These are phyloP conservation scores for Eulemur rubriventer DNA, from an alignment of 2,797 vertebrate species.

Conservation along the genomic window DNA sequence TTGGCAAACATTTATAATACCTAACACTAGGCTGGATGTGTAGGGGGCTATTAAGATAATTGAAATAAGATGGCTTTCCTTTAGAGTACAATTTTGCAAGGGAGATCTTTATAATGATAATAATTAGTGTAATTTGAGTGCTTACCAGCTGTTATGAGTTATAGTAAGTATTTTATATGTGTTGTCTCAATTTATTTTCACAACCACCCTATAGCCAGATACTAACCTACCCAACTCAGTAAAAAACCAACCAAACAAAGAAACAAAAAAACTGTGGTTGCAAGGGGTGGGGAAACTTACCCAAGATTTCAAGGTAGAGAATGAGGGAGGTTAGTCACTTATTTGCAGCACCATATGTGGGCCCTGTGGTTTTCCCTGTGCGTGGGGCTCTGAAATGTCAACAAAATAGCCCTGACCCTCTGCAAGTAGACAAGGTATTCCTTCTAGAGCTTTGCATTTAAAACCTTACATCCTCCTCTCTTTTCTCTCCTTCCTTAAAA, in stretches of 20 bases:
- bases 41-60: neutral
- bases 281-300: neutral
- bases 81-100: neutral
- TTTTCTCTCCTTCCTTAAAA: neutral
- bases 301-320: neutral
- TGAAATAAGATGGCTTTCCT: neutral
- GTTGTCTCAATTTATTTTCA: constrained; percentile 20
- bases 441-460: neutral
- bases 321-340: neutral
- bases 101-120: neutral
- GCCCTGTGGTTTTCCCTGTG: neutral
- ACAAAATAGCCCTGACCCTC: too few relatives aligned
- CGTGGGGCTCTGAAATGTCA: neutral
- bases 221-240: neutral
- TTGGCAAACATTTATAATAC: neutral
- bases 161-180: neutral
- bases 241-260: neutral
- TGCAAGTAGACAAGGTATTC: neutral
- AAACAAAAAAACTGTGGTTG: neutral
- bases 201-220: neutral
- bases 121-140: neutral
- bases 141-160: neutral
- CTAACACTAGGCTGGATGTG: neutral
- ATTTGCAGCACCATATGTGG: neutral
- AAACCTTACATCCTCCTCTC: neutral